Conservation (phyloP, 2,888 invertebrate species). For the Ceraclea dissimilis region DNA sequence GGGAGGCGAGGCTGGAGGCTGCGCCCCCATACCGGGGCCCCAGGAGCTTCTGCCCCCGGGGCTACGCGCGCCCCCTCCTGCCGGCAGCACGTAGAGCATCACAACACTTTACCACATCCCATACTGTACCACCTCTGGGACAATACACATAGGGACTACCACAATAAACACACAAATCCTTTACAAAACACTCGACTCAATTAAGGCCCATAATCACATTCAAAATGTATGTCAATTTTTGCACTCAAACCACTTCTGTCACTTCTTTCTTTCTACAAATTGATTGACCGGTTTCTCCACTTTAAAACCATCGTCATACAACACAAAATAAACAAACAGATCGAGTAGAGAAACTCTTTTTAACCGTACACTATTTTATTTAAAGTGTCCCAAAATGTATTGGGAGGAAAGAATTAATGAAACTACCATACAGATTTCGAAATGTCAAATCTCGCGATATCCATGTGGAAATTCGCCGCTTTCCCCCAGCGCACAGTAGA, state of each 20-base stretch:
- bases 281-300: not conserved
- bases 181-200: too few species aligned
- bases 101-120: constrained; percentile 20
- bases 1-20: constrained; percentile 33
- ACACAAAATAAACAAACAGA: not conserved
- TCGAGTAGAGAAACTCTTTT: too few species aligned
- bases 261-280: not conserved
- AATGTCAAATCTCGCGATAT: not conserved
- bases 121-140: not conserved
- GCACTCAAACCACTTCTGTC: too few species aligned
- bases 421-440: not conserved
- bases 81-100: constrained; percentile 21
- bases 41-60: constrained; percentile 12
- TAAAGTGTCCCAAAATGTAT: too few species aligned
- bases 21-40: constrained; percentile 24
- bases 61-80: constrained; percentile 17
- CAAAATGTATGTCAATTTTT: too few species aligned
- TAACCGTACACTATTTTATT: too few species aligned
- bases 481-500: not conserved
- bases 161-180: too few species aligned
- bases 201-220: too few species aligned
- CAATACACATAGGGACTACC: not conserved
- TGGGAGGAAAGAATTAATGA: too few species aligned
- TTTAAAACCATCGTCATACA: not conserved
- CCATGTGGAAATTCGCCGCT: not conserved